A percentile compares a stretch with the other conserved stretches of the same genome.
Conservation (phyloP, 2,113 vertebrate species). For the Corythornis cristatus region DNA sequence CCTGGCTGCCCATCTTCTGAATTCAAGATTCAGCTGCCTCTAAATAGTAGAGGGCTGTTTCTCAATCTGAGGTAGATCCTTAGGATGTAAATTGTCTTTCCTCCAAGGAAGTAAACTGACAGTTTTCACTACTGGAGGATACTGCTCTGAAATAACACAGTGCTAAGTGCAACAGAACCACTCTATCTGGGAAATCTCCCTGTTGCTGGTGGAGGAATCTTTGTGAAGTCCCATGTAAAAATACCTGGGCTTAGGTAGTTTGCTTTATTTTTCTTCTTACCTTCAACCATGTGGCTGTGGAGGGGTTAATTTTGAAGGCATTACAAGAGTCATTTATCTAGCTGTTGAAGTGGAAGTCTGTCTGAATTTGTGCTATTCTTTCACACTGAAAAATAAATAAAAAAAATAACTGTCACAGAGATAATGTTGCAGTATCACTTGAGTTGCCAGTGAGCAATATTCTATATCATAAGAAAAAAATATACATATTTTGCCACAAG, state of each 20-base stretch:
- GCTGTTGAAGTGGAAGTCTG: not conserved
- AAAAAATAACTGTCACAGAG: constrained; percentile 55
- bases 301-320: constrained; percentile 46
- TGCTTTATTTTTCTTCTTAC: not conserved
- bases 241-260: not conserved
- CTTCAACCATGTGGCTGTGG: not conserved
- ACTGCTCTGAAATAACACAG: not conserved
- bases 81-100: not conserved
- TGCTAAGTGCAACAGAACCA: not conserved
- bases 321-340: not conserved
- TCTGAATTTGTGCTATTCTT: constrained; percentile 39
- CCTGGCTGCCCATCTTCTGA: not conserved
- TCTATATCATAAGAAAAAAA: constrained; percentile 57
- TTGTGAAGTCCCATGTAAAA: not conserved
- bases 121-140: not conserved
- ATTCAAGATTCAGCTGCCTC: not conserved
- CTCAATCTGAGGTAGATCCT: not conserved
- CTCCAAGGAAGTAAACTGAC: not conserved
- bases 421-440: constrained; percentile 62
- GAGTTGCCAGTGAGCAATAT: constrained; percentile 56
- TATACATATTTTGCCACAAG: constrained; percentile 60
- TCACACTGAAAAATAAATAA: not conserved
- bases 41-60: not conserved
- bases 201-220: not conserved
- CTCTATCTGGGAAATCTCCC: not conserved